Evolutionary conservation across 2,797 vertebrate species (phyloP), one percentile per base, ranked within the genome.

Genomic region (Columba guinea): DNA sequence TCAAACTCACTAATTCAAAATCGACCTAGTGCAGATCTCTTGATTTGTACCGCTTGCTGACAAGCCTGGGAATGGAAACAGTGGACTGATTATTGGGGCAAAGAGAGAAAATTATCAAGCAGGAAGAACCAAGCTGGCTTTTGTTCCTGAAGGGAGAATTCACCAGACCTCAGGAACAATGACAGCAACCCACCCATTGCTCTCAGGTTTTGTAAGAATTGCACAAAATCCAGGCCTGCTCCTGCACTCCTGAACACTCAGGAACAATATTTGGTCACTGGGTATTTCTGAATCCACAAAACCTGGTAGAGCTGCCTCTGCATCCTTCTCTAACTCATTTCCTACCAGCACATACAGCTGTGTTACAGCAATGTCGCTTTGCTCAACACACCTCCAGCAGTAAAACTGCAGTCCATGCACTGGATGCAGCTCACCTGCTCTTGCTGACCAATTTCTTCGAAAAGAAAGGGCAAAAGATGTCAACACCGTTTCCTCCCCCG

Each of bases 1-100:
- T 96, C 94, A 96, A 86, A 89, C 71, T 74, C 46, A 2, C 49
- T 94, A 92, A 92, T 92, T 90, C 65, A 88, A 83, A 95, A 89
- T 91, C 55, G 62, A 94, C 93, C 89, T 82, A 93, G 39, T 44
- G 11, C 67, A 83, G 90, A 93, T 64, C 68, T 92, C 84, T 90
- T 85, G 87, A 94, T 97, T 96, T 90, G 62, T 76, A 79, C 80
- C 74, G 46, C 84, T 93, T 77, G 70, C 67, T 51, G 23, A 90
- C 56, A 92, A 92, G 90, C 35, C 71, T 34, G 27, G 59, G 52
- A 93, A 51, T 19, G 70, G 48, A 82, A 92, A 91, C 53, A 39
- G 23, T 26, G 34, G 78, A 51, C 49, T 58, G 58, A 81, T 94
- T 84, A 89, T 1, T 48, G 41, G 49, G 51, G 27, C 37, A 84